Base-by-base conservation (phyloP, 2,113 vertebrate species). In the Apteryx mantelli region DNA sequence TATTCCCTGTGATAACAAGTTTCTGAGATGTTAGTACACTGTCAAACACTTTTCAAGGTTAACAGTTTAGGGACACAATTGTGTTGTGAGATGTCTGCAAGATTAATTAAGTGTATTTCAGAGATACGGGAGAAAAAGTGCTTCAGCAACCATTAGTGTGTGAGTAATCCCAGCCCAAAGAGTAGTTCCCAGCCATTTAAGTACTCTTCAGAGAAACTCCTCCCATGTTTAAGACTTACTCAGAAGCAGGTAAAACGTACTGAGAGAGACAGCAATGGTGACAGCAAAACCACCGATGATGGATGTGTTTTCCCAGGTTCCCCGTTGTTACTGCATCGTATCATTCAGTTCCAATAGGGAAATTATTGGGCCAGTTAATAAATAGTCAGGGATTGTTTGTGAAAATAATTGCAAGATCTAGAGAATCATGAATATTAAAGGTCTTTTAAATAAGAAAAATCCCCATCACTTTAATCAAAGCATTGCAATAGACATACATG, bases 31-130 rank as follows among this genome's bases (percentile, higher is more conserved):
- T 85, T 97, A 97, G 76, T 94, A 71, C 46, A 21, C 85, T 95
- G 94, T 94, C 97, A 97, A 90, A 91, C 96, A 84, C 89, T 94
- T 98, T 95, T 91, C 93, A 97, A 96, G 96, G 95, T 97, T 97
- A 97, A 96, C 89, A 91, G 89, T 98, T 96, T 95, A 94, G 95
- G 91, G 95, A 97, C 88, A 94, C 83, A 89, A 97, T 96, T 96
- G 89, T 75, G 80, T 91, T 98, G 92, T 75, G 84, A 91, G 80
- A 93, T 97, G 92, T 92, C 52, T 61, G 58, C 71, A 92, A 94
- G 91, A 96, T 92, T 97, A 96, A 97, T 96, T 97, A 96, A 95
- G 83, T 38, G 38, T 86, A 64, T 95, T 97, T 93, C 92, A 94
- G 91, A 93, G 88, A 94, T 77, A 93, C 2, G 78, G 61, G 75